Evolutionary conservation across 1,140 invertebrate species (phyloP), one percentile per base, ranked within the genome.

Genomic region (Melitaea cinxia): DNA sequence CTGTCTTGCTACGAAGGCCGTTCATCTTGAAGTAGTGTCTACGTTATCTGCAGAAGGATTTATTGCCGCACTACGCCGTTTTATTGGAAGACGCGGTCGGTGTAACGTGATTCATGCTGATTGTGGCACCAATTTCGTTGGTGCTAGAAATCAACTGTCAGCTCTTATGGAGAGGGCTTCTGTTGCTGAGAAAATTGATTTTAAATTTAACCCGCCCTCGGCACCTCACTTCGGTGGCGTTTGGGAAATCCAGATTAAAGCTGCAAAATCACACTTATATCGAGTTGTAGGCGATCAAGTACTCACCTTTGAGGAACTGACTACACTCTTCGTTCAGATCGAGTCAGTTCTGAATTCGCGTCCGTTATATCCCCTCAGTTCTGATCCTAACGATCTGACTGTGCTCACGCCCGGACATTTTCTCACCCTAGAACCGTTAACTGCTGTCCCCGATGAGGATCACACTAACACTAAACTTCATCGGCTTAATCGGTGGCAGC

Each of bases 121-220:
- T 47, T 72, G 74, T 57, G 83, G 76, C 1, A 77, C 75, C 0
- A 88, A 83, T 50, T 89, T 89, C 55, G 57, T 78, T 6, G 73
- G 72, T 6, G 68, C 68, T 37, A 35, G 35, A 19, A 75, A 68
- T 55, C 21, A 64, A 55, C 39, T 69, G 21, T 54, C 35, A n/a
- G n/a, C n/a, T 7, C 14, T 37, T 4, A 7, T 37, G 1, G 12
- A 37, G 1, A 1, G 14, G 12, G 35, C 35, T 14, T 37, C 35
- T 4, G 3, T 14, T 14, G 12, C 12, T 1, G 35, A 37, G 5
- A n/a, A 3, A 1, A 15, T 7, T 47, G 64, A 55, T 30, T 69
- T 21, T 24, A 21, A 14, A 26, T 28, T 24, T 3, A 49, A 49
- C 9, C 17, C 21, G 0, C 15, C 45, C 17, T 21, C 17, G 1